Evolutionary conservation across 2,888 invertebrate species (phyloP).

Genomic region (Muscina levida): DNA sequence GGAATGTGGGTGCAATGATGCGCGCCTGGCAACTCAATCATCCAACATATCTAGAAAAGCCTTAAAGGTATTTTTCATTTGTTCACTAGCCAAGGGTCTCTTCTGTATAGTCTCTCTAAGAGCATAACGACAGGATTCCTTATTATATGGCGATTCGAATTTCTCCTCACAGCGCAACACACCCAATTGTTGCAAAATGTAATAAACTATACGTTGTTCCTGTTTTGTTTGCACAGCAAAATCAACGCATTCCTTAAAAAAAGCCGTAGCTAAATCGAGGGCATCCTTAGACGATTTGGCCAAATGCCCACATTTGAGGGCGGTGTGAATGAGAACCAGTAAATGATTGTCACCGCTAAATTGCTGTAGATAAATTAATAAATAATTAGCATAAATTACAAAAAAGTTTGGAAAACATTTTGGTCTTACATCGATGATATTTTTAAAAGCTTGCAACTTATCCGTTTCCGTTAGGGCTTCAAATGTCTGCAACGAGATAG

Average conservation of each 20-base stretch:
- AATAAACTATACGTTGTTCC: conserved; percentile 76
- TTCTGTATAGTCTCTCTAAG: conserved; percentile 74
- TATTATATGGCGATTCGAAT: conserved; percentile 76
- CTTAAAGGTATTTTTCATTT: conserved; percentile 75
- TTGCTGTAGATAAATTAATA: conserved; percentile 69
- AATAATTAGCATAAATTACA: neutral
- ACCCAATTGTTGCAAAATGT: conserved; percentile 77
- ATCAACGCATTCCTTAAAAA: conserved; percentile 76
- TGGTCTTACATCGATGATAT: conserved; percentile 73
- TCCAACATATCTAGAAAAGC: conserved; percentile 75
- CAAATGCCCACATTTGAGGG: conserved; percentile 77
- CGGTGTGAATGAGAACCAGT: conserved; percentile 76
- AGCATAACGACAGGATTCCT: conserved; percentile 77
- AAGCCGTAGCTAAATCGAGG: conserved; percentile 73
- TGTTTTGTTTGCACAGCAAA: conserved; percentile 77
- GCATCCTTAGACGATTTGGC: conserved; percentile 75
- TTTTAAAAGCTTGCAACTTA: conserved; percentile 75
- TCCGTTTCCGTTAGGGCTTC: conserved; percentile 73
- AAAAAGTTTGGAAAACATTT: neutral
- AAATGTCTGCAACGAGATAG: conserved; percentile 75
- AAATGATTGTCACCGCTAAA: conserved; percentile 76
- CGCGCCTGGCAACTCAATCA: conserved; percentile 60
- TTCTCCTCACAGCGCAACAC: conserved; percentile 76
- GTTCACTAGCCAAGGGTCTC: conserved; percentile 74
- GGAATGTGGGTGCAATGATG: conserved; percentile 32